Base-by-base conservation (phyloP, 2,797 vertebrate species). In the Propithecus perrieri region DNA sequence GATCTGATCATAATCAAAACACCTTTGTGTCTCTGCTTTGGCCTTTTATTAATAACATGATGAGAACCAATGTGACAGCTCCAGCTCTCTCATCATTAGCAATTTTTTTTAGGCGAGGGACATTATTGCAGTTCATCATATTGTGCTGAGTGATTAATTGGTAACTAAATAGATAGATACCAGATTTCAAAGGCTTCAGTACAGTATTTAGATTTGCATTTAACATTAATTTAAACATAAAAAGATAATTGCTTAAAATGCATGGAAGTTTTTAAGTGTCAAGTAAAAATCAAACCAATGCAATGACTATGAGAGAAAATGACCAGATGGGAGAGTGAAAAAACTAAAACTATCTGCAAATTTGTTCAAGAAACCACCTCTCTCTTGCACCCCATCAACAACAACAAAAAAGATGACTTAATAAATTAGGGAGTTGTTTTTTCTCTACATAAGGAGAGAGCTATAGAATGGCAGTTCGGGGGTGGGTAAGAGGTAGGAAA, bases 81-180 rank as follows among this genome's bases (percentile, higher is more conserved):
- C 48, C 48, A 81, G 74, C 6, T 88, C 38, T 81, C 74, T 85
- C 15, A 75, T 84, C 26, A 83, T 90, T 28, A 85, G 46, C n/a
- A 50, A 18, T 13, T 41, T 65, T 84, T 65, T 71, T 61, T 6
- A 35, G n/a, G 43, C 13, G 2, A 46, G 83, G 35, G 24, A 74
- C 33, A 81, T 91, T 88, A 74, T 67, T 88, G 55, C 2, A 75
- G 17, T 91, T 85, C 48, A 96, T 85, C 35, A 43, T 8, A 20
- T 59, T 57, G 57, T 83, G 43, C 9, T 96, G 78, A 95, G 63
- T 92, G 95, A 94, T 85, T 78, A 86, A 94, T 41, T 57, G 61
- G 46, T 48, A 90, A 89, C 26, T 33, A 87, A 87, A 89, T 17
- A 87, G 38, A 63, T 3, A 79, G 20, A 63, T 26, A 72, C 22